Evolutionary conservation across 2,113 vertebrate genomes (phyloP).

Genomic region (Pterocles orientalis): DNA sequence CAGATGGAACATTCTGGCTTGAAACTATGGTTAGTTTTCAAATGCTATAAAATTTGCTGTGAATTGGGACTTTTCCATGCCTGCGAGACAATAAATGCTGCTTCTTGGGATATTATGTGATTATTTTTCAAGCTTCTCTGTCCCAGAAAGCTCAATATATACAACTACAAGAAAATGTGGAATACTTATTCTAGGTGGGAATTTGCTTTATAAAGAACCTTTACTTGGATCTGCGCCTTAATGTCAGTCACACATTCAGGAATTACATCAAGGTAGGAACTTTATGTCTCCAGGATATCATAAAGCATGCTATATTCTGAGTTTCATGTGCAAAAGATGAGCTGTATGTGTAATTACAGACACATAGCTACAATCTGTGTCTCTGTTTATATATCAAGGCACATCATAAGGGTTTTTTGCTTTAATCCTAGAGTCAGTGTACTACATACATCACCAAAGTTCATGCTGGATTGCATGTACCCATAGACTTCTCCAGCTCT

Average conservation of each 20-base stretch:
- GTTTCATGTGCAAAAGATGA: background rate
- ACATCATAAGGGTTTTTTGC: background rate
- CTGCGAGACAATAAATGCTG: slow-evolving; percentile 8
- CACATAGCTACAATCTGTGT: background rate
- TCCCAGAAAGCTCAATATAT: background rate
- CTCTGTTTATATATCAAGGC: background rate
- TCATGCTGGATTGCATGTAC: background rate
- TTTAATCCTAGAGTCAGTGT: background rate
- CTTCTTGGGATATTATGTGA: background rate
- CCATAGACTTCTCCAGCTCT: background rate
- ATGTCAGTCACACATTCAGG: background rate
- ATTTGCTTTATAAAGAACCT: background rate
- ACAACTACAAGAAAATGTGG: background rate
- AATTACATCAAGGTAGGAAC: background rate
- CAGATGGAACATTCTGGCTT: background rate
- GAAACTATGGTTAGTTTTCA: background rate
- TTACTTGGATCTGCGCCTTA: background rate
- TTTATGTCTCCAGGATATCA: background rate
- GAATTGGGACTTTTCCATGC: background rate
- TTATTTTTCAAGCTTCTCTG: background rate
- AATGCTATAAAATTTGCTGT: background rate
- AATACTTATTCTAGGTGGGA: background rate
- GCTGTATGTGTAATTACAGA: fast-evolving
- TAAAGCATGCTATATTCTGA: background rate
- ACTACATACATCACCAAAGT: background rate